Base-by-base conservation (phyloP, 2,888 invertebrate species). In the Drosophila emarginata region DNA sequence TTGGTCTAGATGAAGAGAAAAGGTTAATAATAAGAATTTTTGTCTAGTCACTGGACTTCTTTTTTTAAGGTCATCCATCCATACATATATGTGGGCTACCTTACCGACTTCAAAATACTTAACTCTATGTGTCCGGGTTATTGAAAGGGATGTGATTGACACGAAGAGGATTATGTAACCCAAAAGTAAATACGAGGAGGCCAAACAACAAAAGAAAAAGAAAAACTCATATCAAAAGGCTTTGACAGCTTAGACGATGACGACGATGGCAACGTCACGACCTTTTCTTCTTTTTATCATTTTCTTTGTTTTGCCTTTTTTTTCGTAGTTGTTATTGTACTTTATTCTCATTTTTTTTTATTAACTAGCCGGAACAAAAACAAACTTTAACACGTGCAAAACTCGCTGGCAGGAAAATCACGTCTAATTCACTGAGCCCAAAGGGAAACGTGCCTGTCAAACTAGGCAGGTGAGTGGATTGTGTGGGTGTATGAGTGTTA, bases 71-170 rank as follows among this genome's bases (percentile, higher is more conserved):
- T 45, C 4, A 21, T 9, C 2, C 15, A 15, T 23, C 6, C 5
- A 6, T 39, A 45, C 9, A 21, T 21, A 21, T 32, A 45, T 45
- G 32, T 32, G 32, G 32, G 32, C 1, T 45, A 45, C 45, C 45
- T 45, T 45, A 50, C 45, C 45, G 45, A 45, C 45, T 45, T 45
- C 45, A 45, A 45, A 45, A 45, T 45, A 45, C 45, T 45, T 45
- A 45, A 21, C 45, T 45, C 45, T 45, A 45, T 45, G 45, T 45
- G 45, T 21, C 45, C 45, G 11, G 21, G 15, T 15, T 45, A 45
- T 45, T 15, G 45, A 45, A 45, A 45, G 45, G 45, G 21, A 45
- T 32, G 45, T 45, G 45, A 45, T 45, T 45, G 45, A 45, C 45
- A 45, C 45, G 45, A 45, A 45, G 45, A 45, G 45, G 45, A 45